These are phyloP conservation scores for Rhynchopsitta pachyrhyncha DNA, from an alignment of 2,113 vertebrate species.

Conservation along the genomic window DNA sequence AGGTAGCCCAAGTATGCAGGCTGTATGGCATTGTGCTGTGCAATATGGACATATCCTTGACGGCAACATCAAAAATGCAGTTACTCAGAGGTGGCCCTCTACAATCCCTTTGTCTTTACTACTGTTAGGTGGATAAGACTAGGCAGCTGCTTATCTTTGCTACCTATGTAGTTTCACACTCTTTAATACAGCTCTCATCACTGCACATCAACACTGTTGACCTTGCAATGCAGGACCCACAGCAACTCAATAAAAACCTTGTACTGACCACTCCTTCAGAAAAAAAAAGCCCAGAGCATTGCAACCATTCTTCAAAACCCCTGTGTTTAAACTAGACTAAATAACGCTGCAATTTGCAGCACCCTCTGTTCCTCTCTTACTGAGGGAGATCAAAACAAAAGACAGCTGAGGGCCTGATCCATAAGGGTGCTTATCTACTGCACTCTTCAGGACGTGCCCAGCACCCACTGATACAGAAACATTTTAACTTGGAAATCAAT, in stretches of 20 bases:
- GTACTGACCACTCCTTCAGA: background rate
- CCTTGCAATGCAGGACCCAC: background rate
- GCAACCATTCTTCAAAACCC: background rate
- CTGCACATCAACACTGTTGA: background rate
- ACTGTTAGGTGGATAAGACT: background rate
- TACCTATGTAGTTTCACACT: background rate
- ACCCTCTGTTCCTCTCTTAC: background rate
- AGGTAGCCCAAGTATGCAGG: background rate
- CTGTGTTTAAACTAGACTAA: background rate
- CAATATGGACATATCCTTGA: background rate
- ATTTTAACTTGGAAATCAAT: background rate
- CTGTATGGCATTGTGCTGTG: background rate
- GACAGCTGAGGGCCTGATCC: background rate
- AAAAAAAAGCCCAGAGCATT: background rate
- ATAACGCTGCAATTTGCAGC: background rate
- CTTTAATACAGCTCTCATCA: background rate
- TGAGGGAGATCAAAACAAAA: background rate
- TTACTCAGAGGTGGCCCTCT: background rate
- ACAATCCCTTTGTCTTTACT: background rate
- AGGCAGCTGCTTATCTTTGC: background rate
- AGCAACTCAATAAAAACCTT: background rate
- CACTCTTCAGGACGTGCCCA: background rate
- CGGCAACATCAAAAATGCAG: background rate
- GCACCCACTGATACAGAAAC: fast-evolving
- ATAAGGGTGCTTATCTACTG: background rate